Conservation (phyloP, 2,888 invertebrate species). For the Drosophila imparisetae region DNA sequence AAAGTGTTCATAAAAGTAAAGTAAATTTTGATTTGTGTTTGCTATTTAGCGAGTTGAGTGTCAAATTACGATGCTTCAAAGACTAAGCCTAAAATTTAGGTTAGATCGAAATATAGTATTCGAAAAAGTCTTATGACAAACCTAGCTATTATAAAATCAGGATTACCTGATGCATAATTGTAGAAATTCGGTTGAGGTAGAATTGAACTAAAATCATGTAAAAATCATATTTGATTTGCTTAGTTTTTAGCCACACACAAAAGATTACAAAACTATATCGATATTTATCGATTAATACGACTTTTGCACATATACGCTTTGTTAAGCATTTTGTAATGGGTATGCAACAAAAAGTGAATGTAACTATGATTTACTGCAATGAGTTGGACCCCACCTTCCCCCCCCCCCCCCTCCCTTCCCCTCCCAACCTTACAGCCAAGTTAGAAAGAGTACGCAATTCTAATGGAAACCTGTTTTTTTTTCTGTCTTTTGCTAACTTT, state of each 20-base stretch:
- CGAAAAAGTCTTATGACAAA: no score
- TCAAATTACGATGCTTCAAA: no score
- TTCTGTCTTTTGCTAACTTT: neutral
- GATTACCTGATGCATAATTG: neutral
- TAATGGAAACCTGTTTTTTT: conserved; percentile 74
- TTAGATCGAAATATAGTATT: no score
- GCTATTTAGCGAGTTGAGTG: no score
- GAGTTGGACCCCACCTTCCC: neutral
- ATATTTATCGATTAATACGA: neutral
- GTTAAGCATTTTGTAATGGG: neutral
- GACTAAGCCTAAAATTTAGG: no score
- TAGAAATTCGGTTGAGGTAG: neutral
- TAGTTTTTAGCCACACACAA: neutral
- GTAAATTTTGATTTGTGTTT: neutral
- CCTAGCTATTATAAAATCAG: neutral
- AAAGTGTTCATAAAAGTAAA: neutral
- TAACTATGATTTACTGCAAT: conserved; percentile 41
- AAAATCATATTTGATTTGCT: neutral
- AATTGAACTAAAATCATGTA: neutral
- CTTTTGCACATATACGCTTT: neutral
- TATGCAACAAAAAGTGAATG: conserved; percentile 48
- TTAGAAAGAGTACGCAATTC: conserved; percentile 36
- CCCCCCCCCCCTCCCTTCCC: neutral
- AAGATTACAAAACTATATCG: neutral
- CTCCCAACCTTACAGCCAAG: neutral